phyloP scores from a whole-genome alignment of 2,888 invertebrate species.

The Stictocephala bisonia region DNA sequence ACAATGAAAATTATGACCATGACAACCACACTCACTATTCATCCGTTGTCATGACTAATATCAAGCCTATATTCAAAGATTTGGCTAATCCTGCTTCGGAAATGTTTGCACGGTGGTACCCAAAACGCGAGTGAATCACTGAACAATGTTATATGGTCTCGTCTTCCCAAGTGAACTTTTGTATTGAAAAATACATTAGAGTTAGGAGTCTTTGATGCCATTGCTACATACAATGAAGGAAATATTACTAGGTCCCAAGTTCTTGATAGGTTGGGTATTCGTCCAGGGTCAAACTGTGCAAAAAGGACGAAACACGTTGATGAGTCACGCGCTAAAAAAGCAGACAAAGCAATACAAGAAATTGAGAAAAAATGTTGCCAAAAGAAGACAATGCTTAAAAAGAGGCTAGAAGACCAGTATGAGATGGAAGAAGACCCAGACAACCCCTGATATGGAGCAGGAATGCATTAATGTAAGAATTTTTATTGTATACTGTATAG shows the following conservation, averaged over 20 bases:
- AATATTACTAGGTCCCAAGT: slow-evolving; percentile 18
- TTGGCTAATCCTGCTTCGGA: slow-evolving; percentile 6
- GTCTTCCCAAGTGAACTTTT: slow-evolving; percentile 2
- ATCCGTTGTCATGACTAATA: background rate
- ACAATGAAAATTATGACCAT: background rate
- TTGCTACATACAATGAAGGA: slow-evolving; percentile 23
- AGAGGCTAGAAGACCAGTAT: no score
- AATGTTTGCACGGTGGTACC: slow-evolving; percentile 28
- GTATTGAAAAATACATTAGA: slow-evolving; percentile 16
- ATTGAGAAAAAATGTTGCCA: no score
- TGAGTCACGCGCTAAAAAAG: no score
- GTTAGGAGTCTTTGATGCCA: slow-evolving; percentile 36
- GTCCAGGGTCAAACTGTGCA: background rate
- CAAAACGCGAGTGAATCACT: slow-evolving; percentile 22
- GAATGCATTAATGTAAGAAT: no score
- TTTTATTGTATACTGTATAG: no score
- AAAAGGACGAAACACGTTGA: no score
- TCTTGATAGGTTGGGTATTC: background rate
- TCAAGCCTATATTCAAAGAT: no score
- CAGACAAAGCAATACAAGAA: no score
- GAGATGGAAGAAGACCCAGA: no score
- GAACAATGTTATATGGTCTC: slow-evolving; percentile 11
- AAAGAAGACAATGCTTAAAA: no score
- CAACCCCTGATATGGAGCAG: no score
- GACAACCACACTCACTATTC: background rate